Conservation (phyloP, 1,140 invertebrate species). For the Drosophila equinoxialis region DNA sequence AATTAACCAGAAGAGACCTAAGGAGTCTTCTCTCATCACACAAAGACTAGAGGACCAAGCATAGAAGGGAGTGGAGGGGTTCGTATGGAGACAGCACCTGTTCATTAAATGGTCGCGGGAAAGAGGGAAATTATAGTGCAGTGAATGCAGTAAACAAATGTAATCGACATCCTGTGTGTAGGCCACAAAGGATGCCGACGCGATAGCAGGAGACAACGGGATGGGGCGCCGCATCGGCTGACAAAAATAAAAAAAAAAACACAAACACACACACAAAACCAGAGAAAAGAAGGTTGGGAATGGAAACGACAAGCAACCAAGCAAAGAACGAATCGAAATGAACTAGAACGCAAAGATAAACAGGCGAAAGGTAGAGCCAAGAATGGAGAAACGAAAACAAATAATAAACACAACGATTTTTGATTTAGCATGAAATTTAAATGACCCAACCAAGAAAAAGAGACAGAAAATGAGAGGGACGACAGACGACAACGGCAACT, state of each 20-base stretch:
- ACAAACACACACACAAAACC: too few relatives aligned
- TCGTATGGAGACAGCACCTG: conserved; percentile 51
- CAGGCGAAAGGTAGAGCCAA: conserved; percentile 32
- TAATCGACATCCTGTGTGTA: conserved; percentile 74
- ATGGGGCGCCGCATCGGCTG: conserved; percentile 47
- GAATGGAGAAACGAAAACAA: conserved; percentile 66
- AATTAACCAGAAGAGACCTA: conserved; percentile 41
- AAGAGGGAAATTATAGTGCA: conserved; percentile 68
- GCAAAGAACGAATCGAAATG: conserved; percentile 45
- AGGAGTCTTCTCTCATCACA: too few relatives aligned
- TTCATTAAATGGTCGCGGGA: conserved; percentile 66
- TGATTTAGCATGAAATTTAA: conserved; percentile 81
- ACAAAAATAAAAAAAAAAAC: conserved; percentile 39
- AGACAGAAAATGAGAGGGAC: not conserved
- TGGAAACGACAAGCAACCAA: not conserved
- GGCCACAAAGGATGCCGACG: conserved; percentile 69
- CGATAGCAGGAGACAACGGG: conserved; percentile 8
- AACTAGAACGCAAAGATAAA: conserved; percentile 63
- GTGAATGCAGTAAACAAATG: conserved; percentile 77
- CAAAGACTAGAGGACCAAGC: too few relatives aligned
- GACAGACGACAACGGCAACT: conserved; percentile 12
- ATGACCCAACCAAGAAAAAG: conserved; percentile 51
- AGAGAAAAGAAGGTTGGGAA: not conserved
- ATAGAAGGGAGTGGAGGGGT: not conserved
- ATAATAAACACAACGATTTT: conserved; percentile 79